phyloP scores from a whole-genome alignment of 1,140 invertebrate species.

The Solen grandis region DNA sequence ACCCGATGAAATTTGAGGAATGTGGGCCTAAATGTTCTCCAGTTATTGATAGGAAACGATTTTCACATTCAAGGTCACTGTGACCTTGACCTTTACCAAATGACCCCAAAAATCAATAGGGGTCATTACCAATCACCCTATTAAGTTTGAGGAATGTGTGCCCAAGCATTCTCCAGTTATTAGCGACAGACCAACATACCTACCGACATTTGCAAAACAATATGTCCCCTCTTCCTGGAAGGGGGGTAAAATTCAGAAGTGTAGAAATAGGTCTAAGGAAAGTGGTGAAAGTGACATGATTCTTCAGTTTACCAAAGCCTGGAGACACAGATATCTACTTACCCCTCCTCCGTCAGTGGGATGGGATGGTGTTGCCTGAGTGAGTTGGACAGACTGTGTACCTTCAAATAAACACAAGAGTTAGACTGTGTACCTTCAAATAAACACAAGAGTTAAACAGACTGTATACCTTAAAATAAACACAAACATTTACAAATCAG shows the following conservation, averaged over 20 bases:
- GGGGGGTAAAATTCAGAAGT: too few relatives aligned
- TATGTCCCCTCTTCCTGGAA: background rate
- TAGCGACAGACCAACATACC: background rate
- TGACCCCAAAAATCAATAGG: too few relatives aligned
- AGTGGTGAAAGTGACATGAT: background rate
- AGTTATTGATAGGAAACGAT: too few relatives aligned
- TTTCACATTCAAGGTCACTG: too few relatives aligned
- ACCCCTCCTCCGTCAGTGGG: slow-evolving; percentile 35
- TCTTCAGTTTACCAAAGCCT: background rate
- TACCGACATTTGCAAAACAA: background rate
- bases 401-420: slow-evolving; percentile 47
- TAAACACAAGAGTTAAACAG: slow-evolving; percentile 42
- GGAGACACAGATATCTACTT: background rate
- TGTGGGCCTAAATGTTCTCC: too few relatives aligned
- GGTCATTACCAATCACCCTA: too few relatives aligned
- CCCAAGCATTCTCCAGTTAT: background rate
- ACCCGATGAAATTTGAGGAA: too few relatives aligned
- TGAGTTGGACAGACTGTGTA: slow-evolving; percentile 44
- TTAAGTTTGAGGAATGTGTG: too few relatives aligned
- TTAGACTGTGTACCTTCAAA: slow-evolving; percentile 51
- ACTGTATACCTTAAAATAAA: slow-evolving; percentile 49
- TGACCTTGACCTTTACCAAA: too few relatives aligned
- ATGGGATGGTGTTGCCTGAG: slow-evolving; percentile 36
- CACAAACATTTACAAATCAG: too few relatives aligned
- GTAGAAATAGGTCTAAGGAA: too few relatives aligned